Evolutionary conservation across 2,797 vertebrate genomes (phyloP).

Genomic region (Enteromius afrohamiltoni): DNA sequence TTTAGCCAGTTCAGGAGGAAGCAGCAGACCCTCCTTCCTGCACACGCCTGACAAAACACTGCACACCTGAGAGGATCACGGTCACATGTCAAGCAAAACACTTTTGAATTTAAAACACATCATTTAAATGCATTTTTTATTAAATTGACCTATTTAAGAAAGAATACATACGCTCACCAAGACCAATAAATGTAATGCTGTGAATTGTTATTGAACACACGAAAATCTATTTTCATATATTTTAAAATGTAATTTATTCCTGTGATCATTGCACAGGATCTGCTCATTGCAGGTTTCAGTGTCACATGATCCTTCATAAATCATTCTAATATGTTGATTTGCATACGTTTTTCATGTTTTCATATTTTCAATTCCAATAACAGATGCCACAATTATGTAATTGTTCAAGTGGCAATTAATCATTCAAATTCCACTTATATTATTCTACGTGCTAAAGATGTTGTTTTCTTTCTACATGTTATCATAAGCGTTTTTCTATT

Average conservation of each 20-base stretch:
- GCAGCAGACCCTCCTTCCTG: conserved; percentile 91
- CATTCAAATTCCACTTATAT: no score
- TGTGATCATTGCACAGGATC: no score
- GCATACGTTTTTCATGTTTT: not conserved
- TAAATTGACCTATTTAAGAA: not conserved
- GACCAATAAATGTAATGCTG: not conserved
- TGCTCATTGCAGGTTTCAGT: not conserved
- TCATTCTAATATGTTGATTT: not conserved
- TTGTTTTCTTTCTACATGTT: no score
- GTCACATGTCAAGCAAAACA: not conserved
- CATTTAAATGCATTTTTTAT: not conserved
- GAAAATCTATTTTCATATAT: not conserved
- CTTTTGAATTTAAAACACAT: not conserved
- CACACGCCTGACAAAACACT: conserved; percentile 86
- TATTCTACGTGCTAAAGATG: no score
- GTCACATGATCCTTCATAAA: not conserved
- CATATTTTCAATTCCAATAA: no score
- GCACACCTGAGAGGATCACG: conserved; percentile 81
- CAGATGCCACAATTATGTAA: no score
- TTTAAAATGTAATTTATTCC: not conserved
- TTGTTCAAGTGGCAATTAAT: no score
- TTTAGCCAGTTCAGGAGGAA: conserved; percentile 89
- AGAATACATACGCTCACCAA: not conserved
- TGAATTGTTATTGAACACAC: not conserved
- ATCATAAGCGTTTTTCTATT: no score